phyloP scores from a whole-genome alignment of 2,797 vertebrate genomes.

The Columba guinea region DNA sequence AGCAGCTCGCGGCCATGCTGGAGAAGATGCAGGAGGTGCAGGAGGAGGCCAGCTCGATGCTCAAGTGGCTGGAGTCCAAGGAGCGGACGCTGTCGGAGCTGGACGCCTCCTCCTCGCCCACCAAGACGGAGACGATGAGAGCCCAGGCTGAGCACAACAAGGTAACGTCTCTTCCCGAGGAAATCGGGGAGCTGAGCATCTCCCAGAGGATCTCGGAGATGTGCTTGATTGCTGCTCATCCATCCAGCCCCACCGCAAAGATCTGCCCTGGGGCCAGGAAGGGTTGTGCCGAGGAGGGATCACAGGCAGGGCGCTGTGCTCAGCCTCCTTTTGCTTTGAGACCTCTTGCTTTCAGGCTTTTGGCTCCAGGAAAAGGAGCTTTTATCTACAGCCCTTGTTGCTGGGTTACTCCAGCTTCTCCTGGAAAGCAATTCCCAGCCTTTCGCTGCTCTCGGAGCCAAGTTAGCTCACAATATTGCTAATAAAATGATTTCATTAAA shows the following conservation, averaged over 20 bases:
- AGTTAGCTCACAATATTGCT: background rate
- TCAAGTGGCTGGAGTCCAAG: slow-evolving; percentile 88
- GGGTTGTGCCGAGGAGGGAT: background rate
- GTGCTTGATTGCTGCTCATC: too few relatives aligned
- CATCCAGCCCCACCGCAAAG: accelerated
- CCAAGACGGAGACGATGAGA: slow-evolving; percentile 85
- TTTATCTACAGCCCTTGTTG: background rate
- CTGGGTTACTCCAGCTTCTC: background rate
- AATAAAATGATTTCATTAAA: background rate
- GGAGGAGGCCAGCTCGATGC: slow-evolving; percentile 79
- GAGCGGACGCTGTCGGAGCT: slow-evolving; percentile 82
- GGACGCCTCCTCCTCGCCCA: slow-evolving; percentile 82
- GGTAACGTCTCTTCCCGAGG: slow-evolving; percentile 70
- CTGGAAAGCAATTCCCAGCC: background rate
- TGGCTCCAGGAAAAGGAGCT: background rate
- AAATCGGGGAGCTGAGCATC: accelerated
- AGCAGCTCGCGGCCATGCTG: slow-evolving; percentile 81
- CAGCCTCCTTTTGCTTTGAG: background rate
- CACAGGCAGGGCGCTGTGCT: background rate
- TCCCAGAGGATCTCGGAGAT: background rate
- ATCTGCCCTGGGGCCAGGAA: background rate
- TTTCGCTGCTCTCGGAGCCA: background rate
- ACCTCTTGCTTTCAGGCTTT: background rate
- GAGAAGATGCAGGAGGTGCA: slow-evolving; percentile 82
- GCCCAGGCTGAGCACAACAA: slow-evolving; percentile 94